Percentiles rank a stretch among this genome's conserved stretches.
phyloP scores from a whole-genome alignment of 2,113 vertebrate species.

The Quiscalus mexicanus region DNA sequence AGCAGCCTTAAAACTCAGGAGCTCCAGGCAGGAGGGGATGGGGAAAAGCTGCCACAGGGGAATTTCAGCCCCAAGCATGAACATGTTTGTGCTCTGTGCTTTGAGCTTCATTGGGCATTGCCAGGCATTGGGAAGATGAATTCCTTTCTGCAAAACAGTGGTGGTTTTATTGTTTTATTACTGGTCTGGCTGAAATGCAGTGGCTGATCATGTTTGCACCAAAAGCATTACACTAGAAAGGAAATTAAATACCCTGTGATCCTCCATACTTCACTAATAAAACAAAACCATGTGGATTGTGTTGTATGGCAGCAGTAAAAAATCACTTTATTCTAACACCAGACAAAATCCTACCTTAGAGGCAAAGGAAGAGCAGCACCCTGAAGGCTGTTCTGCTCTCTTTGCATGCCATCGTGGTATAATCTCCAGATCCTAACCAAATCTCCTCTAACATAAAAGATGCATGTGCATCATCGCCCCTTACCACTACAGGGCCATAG shows the following conservation, averaged over 20 bases:
- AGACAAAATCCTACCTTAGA: neutral
- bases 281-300: neutral
- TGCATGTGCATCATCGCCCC: neutral
- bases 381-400: neutral
- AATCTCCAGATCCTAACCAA: neutral
- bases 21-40: neutral
- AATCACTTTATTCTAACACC: neutral
- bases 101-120: neutral
- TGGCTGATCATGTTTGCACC: neutral
- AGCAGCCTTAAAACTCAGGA: neutral
- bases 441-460: neutral
- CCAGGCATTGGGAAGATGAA: neutral
- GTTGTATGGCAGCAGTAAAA: neutral
- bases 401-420: neutral
- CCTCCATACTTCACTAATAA: neutral
- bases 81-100: neutral
- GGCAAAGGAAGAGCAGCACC: neutral
- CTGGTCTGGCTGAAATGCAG: neutral
- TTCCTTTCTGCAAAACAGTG: neutral
- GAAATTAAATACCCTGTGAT: neutral
- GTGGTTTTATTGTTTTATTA: neutral
- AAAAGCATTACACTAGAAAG: neutral
- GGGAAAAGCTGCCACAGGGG: neutral
- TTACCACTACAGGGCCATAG: neutral
- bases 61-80: neutral